Conservation (phyloP, 2,888 invertebrate species). For the Parochlus steinenii region DNA sequence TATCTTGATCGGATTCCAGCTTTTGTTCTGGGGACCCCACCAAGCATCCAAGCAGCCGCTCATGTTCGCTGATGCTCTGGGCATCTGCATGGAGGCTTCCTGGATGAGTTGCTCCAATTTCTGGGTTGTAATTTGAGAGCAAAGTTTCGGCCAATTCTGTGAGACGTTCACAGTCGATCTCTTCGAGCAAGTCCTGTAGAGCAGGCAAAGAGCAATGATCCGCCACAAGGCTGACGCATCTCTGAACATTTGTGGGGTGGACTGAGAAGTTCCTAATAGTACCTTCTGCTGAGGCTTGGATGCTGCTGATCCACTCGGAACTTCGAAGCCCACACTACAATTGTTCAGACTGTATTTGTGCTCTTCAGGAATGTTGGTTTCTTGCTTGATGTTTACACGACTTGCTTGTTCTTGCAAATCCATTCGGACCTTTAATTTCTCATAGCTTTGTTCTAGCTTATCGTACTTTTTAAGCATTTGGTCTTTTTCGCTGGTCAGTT, state of each 20-base stretch:
- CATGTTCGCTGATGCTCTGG: constrained; percentile 31
- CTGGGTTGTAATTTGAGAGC: constrained; percentile 56
- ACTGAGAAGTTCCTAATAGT: constrained; percentile 25
- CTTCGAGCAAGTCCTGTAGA: constrained; percentile 70
- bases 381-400: constrained; percentile 14
- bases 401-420: constrained; percentile 25
- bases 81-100: constrained; percentile 44
- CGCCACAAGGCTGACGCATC: constrained; percentile 40
- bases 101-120: constrained; percentile 42
- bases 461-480: constrained; percentile 50
- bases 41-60: constrained; percentile 46
- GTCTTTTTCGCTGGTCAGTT: constrained; percentile 38
- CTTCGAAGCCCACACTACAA: too few species aligned
- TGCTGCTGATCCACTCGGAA: constrained; percentile 68
- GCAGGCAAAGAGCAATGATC: constrained; percentile 60
- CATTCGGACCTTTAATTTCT: constrained; percentile 37
- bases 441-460: constrained; percentile 46
- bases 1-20: constrained; percentile 62
- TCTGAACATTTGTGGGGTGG: constrained; percentile 13
- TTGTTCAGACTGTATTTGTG: constrained; percentile 29
- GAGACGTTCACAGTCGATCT: constrained; percentile 59
- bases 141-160: constrained; percentile 71
- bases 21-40: constrained; percentile 76
- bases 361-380: constrained; percentile 17
- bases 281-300: constrained; percentile 94